A percentile compares a stretch with the other conserved stretches of the same genome.
These are phyloP conservation scores for Teleopsis dalmanni DNA, from an alignment of 1,140 invertebrate genomes.

Conservation along the genomic window DNA sequence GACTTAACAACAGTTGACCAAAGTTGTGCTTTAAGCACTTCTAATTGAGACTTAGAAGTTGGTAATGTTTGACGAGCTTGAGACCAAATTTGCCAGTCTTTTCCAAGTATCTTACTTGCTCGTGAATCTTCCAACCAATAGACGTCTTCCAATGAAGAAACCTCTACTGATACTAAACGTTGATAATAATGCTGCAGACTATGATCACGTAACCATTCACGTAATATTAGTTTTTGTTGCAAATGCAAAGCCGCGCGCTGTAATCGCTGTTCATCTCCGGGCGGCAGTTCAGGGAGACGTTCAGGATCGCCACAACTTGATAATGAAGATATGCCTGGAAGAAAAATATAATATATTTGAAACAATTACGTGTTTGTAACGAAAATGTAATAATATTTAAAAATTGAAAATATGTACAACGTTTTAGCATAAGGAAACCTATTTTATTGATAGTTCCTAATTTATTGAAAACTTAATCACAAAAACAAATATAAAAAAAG, in stretches of 20 bases:
- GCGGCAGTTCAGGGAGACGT: slow-evolving; percentile 64
- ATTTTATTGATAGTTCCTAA: too few species aligned
- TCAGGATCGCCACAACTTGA: slow-evolving; percentile 63
- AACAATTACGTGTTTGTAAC: too few species aligned
- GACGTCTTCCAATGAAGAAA: slow-evolving; percentile 74
- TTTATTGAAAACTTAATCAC: too few species aligned
- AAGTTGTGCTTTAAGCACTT: slow-evolving; percentile 68
- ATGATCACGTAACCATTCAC: slow-evolving; percentile 70
- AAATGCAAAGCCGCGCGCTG: slow-evolving; percentile 66
- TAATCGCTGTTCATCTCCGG: slow-evolving; percentile 69
- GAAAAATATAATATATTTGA: neutral
- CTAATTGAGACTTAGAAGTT: slow-evolving; percentile 67
- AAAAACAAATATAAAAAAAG: too few species aligned
- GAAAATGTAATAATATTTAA: too few species aligned
- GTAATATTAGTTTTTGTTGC: slow-evolving; percentile 70
- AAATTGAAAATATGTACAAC: too few species aligned
- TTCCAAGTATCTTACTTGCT: slow-evolving; percentile 63
- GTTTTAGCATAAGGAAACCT: too few species aligned
- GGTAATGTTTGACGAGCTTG: slow-evolving; percentile 68
- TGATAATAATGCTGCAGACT: slow-evolving; percentile 67
- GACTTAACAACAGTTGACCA: slow-evolving; percentile 81
- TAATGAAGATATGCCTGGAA: slow-evolving; percentile 68
- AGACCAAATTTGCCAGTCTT: slow-evolving; percentile 72
- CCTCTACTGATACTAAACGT: slow-evolving; percentile 69
- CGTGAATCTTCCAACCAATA: slow-evolving; percentile 79